phyloP scores from a whole-genome alignment of 2,888 invertebrate species.

The Eulithis prunata region DNA sequence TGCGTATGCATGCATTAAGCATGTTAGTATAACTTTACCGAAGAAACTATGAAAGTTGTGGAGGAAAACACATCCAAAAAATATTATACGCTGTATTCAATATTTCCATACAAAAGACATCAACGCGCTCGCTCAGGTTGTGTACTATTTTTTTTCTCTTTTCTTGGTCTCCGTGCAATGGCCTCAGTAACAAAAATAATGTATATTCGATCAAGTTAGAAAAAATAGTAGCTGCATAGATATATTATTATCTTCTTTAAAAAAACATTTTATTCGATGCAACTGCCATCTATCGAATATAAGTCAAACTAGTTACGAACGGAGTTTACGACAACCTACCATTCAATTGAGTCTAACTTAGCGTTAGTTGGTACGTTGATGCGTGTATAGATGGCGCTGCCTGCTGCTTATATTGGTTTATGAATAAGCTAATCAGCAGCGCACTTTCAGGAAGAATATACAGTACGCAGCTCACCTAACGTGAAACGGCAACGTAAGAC shows the following conservation, averaged over 20 bases:
- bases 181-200: too few relatives aligned
- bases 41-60: too few relatives aligned
- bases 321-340: background rate
- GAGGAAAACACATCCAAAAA: background rate
- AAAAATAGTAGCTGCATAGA: too few relatives aligned
- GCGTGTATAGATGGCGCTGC: conserved; percentile 12
- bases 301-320: background rate
- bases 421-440: too few relatives aligned
- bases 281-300: conserved; percentile 20
- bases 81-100: conserved; percentile 6
- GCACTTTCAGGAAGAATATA: too few relatives aligned
- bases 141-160: background rate
- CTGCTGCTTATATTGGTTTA: too few relatives aligned
- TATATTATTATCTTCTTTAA: too few relatives aligned
- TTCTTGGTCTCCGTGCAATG: background rate
- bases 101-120: conserved; percentile 51
- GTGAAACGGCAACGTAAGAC: too few relatives aligned
- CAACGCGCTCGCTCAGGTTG: conserved; percentile 46
- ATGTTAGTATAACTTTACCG: too few relatives aligned
- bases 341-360: background rate
- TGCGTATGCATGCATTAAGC: too few relatives aligned
- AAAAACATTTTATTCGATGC: background rate
- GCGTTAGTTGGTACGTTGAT: background rate
- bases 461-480: too few relatives aligned
- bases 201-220: too few relatives aligned